phyloP scores from a whole-genome alignment of 2,888 invertebrate species.

The Stenodera caucasica region DNA sequence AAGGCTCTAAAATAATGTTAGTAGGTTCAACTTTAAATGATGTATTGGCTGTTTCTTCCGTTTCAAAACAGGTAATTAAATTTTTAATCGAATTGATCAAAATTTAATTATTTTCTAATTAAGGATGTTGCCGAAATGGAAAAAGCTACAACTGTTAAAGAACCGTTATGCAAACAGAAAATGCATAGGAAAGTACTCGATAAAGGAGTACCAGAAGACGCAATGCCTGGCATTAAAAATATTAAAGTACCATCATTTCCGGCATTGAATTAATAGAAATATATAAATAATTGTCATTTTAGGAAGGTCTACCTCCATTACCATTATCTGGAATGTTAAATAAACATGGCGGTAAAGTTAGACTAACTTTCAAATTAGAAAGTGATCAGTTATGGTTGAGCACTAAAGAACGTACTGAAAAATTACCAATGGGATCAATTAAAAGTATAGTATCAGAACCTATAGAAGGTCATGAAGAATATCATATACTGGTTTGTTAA shows the following conservation, averaged over 20 bases:
- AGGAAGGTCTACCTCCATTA: conserved; percentile 79
- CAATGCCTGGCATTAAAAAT: conserved; percentile 81
- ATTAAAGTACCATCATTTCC: conserved; percentile 61
- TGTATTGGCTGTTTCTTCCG: conserved; percentile 78
- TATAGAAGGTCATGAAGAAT: conserved; percentile 86
- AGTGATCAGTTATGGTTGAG: conserved; percentile 90
- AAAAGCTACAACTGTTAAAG: conserved; percentile 65
- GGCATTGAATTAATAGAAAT: no score
- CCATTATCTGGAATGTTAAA: conserved; percentile 90
- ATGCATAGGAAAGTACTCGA: conserved; percentile 85
- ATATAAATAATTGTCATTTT: no score
- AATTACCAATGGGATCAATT: conserved; percentile 87
- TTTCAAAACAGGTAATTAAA: conserved; percentile 66
- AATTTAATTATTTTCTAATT: conserved; percentile 29
- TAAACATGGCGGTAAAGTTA: conserved; percentile 85
- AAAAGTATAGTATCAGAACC: conserved; percentile 80
- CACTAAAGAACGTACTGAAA: conserved; percentile 90
- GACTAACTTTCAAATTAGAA: conserved; percentile 89
- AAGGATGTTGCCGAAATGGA: conserved; percentile 66
- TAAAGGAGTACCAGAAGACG: conserved; percentile 89
- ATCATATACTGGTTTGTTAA: conserved; percentile 77
- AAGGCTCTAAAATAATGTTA: conserved; percentile 86
- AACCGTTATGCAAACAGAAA: conserved; percentile 74
- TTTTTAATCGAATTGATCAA: no score
- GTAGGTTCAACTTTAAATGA: conserved; percentile 89